Evolutionary conservation across 2,797 vertebrate species (phyloP).

Genomic region (Dendrocincla fuliginosa): DNA sequence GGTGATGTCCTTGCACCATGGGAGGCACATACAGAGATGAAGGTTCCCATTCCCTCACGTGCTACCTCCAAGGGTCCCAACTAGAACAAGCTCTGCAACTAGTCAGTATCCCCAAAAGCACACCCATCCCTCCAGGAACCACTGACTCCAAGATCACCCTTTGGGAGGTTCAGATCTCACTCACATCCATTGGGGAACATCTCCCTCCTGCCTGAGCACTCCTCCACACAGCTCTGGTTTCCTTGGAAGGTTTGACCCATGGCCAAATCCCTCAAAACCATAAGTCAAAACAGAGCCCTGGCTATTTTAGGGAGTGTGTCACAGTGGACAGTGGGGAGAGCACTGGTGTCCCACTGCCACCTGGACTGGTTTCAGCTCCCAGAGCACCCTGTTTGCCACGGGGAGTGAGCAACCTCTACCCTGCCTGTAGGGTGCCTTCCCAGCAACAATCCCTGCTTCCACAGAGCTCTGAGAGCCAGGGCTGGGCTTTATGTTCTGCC

Average conservation of each 20-base stretch:
- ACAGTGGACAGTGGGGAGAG: rapidly evolving
- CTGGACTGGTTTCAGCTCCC: background rate
- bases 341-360: background rate
- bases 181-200: rapidly evolving
- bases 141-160: background rate
- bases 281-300: background rate
- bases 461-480: background rate
- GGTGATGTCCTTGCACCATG: background rate
- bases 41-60: background rate
- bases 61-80: background rate
- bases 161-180: background rate
- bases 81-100: background rate
- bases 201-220: background rate
- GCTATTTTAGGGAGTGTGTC: background rate
- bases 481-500: background rate
- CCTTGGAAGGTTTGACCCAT: background rate
- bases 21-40: background rate
- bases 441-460: background rate
- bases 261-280: background rate
- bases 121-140: background rate
- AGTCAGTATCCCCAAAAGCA: background rate
- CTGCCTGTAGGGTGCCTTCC: background rate
- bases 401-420: rapidly evolving
- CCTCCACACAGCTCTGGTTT: background rate
- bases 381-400: background rate